These are phyloP conservation scores for Oreochromis mossambicus DNA, from an alignment of 2,797 vertebrate genomes.

Conservation along the genomic window DNA sequence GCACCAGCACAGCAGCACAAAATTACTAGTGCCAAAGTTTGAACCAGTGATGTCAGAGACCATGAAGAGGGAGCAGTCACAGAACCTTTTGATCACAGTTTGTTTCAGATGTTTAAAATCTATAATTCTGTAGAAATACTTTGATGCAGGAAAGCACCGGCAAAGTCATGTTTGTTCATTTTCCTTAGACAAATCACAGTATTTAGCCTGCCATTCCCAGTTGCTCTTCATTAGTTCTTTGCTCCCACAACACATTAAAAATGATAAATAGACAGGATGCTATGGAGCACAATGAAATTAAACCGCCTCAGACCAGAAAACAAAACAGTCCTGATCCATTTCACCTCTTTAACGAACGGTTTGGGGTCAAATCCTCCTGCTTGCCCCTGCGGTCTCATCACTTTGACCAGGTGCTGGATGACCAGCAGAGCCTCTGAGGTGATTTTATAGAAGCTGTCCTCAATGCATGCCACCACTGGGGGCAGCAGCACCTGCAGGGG, in stretches of 20 bases:
- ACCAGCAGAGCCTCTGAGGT: slow-evolving; percentile 90
- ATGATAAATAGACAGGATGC: not conserved
- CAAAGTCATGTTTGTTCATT: not conserved
- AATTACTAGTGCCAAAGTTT: not conserved
- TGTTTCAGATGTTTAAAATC: not conserved
- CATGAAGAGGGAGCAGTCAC: not conserved
- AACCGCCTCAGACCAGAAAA: not conserved
- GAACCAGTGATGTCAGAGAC: not conserved
- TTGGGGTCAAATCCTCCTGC: slow-evolving; percentile 72
- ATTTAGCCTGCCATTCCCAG: not conserved
- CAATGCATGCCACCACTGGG: slow-evolving; percentile 82
- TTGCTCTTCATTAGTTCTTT: fast-evolving
- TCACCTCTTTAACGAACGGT: slow-evolving; percentile 79
- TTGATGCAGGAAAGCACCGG: not conserved
- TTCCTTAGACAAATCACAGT: not conserved
- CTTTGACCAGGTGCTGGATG: slow-evolving; percentile 85
- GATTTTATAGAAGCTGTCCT: slow-evolving; percentile 93
- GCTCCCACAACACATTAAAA: not conserved
- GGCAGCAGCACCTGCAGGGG: slow-evolving; percentile 76
- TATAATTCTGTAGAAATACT: not conserved
- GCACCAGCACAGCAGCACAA: not conserved
- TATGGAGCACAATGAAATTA: fast-evolving
- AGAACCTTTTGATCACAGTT: not conserved
- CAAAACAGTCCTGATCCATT: not conserved
- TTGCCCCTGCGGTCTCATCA: slow-evolving; percentile 79